Evolutionary conservation across 2,113 vertebrate species (phyloP).

Genomic region (Pterocles gutturalis): DNA sequence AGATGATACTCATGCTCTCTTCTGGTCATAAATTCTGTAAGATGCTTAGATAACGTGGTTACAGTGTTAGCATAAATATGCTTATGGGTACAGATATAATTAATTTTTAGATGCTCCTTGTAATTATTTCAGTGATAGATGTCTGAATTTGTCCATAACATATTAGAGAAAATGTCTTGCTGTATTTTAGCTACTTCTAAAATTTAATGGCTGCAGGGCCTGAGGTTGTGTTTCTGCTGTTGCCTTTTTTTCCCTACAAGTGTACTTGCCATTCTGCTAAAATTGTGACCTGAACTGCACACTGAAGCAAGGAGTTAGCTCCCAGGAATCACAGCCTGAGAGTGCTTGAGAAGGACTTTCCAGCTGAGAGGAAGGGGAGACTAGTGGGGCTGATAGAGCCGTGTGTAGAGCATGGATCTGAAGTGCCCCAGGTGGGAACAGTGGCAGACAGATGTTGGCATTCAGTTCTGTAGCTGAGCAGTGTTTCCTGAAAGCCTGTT

Average conservation of each 20-base stretch:
- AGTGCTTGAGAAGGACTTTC: neutral
- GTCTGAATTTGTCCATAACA: neutral
- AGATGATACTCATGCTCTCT: constrained; percentile 6
- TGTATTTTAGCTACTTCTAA: constrained; percentile 3
- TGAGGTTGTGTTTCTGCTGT: neutral
- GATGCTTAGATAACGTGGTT: constrained; percentile 19
- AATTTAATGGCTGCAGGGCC: neutral
- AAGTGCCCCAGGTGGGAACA: neutral
- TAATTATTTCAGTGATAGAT: constrained; percentile 36
- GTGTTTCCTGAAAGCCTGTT: neutral
- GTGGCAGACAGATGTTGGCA: neutral
- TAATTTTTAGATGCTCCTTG: constrained; percentile 19
- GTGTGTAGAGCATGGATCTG: neutral
- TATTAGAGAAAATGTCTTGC: neutral
- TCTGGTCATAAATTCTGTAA: neutral
- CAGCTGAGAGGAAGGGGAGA: neutral
- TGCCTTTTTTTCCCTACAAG: neutral
- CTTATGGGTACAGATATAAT: neutral
- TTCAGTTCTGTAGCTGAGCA: neutral
- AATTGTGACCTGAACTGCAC: neutral
- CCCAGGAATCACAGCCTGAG: accelerated
- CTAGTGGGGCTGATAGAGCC: neutral
- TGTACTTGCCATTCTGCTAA: neutral
- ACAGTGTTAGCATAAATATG: constrained; percentile 16
- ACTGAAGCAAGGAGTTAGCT: neutral